phyloP scores from a whole-genome alignment of 1,140 invertebrate species.

The Tyrophagus putrescentiae region DNA sequence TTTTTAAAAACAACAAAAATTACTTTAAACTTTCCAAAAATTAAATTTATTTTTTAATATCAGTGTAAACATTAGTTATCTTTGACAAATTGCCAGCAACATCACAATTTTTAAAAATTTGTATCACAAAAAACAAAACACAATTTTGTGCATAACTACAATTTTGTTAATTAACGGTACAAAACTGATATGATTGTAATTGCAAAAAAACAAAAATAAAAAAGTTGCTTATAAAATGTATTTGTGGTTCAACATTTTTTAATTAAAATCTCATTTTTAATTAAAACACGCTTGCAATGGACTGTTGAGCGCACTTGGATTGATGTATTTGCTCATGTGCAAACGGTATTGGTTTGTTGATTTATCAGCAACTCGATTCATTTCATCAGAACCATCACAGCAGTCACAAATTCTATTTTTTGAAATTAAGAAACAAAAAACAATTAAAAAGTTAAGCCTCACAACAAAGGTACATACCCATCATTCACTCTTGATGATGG shows the following conservation, averaged over 20 bases:
- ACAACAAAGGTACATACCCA: constrained; percentile 26
- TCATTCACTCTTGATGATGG: constrained; percentile 34
- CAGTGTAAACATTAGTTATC: neutral
- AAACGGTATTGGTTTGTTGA: neutral
- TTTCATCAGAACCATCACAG: constrained; percentile 62
- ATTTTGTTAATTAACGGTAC: no score
- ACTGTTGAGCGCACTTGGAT: neutral
- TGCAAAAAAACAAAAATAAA: no score
- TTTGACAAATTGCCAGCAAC: neutral
- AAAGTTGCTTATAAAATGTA: no score
- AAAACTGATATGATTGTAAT: no score
- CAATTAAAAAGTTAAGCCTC: neutral
- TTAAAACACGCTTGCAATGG: neutral
- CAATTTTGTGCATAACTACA: no score
- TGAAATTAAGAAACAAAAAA: neutral
- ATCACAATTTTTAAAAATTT: no score
- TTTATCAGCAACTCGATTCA: neutral
- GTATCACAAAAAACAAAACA: no score
- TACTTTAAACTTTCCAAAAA: no score
- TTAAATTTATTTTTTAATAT: neutral
- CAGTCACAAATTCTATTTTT: constrained; percentile 40
- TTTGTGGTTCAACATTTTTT: no score
- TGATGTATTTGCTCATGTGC: neutral
- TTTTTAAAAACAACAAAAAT: no score
- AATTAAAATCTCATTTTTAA: no score